Evolutionary conservation across 2,797 vertebrate species (phyloP).

Genomic region (Onychomys torridus): DNA sequence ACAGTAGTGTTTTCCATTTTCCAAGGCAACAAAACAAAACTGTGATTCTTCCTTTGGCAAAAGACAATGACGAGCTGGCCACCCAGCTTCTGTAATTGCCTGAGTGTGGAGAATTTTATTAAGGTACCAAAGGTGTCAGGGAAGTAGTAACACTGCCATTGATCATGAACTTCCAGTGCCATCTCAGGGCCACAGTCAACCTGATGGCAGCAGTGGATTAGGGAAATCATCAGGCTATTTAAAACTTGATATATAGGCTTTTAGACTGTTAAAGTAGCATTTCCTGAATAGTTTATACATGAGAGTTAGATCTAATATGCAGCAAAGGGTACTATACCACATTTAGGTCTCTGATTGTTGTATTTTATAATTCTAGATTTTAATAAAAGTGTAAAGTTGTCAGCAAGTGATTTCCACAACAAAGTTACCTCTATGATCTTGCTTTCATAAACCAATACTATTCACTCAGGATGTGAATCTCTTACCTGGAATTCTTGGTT

Average conservation of each 20-base stretch:
- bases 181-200: not conserved
- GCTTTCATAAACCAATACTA: not conserved
- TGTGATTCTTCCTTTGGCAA: conserved; percentile 64
- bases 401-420: conserved; percentile 25
- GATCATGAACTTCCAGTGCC: not conserved
- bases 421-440: not conserved
- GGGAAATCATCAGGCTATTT: not conserved
- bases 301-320: not conserved
- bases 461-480: not conserved
- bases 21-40: conserved; percentile 70
- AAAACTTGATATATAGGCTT: not conserved
- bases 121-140: conserved; percentile 16
- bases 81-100: not conserved
- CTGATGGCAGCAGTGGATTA: not conserved
- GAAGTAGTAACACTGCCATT: not conserved
- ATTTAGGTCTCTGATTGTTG: conserved; percentile 19
- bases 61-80: conserved; percentile 37
- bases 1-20: conserved; percentile 50
- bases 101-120: conserved; percentile 19
- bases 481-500: conserved; percentile 42
- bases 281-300: conserved; percentile 24
- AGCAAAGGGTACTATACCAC: not conserved
- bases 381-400: not conserved
- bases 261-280: conserved; percentile 4
- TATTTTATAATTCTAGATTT: conserved; percentile 24